Base-by-base conservation (phyloP, 2,888 invertebrate genomes). In the Clostera curtula region DNA sequence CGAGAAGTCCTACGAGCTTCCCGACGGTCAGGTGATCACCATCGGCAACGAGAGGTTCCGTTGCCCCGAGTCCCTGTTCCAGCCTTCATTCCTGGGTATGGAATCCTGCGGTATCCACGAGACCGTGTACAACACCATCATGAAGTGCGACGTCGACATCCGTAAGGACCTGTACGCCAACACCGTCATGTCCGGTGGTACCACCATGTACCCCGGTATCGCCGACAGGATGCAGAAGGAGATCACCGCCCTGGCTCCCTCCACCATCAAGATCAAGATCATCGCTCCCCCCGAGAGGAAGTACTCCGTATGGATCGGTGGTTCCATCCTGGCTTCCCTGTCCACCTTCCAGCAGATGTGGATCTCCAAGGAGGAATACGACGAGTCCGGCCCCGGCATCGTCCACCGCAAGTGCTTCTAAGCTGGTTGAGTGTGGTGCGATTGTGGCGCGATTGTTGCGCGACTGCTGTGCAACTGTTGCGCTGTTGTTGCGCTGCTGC, bases 71-170 rank as follows among this genome's bases (percentile, higher is more conserved):
- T 93, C 93, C 51, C 88, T 94, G 53, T 94, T 94, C 92, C 93
- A 94, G 79, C 93, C 93, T 46, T 92, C 92, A 44, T 93, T 93
- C 91, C 53, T 85, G 85, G 93, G 93, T 73, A 94, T 94, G 93
- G 93, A 94, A 89, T 92, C 93, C 40, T 91, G 91, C 87, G 93
- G 93, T 70, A 94, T 95, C 88, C 95, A 95, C 86, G 95, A 95
- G 87, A 95, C 94, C 82, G 93, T 93, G 69, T 96, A 94, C 93
- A 95, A 95, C 89, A 95, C 94, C 80, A 96, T 96, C 92, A 95
- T 95, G 95, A 95, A 95, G 90, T 96, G 95, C 88, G 95, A 95
- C 85, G 93, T 96, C 31, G 95, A 96, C 85, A 96, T 95, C 90
- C 90, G 94, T 86, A 93, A 93, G 89, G 93, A 94, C 87, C 86